Evolutionary conservation across 2,888 invertebrate genomes (phyloP), one percentile per base, ranked within the genome.

Genomic region (Alcis repandata): DNA sequence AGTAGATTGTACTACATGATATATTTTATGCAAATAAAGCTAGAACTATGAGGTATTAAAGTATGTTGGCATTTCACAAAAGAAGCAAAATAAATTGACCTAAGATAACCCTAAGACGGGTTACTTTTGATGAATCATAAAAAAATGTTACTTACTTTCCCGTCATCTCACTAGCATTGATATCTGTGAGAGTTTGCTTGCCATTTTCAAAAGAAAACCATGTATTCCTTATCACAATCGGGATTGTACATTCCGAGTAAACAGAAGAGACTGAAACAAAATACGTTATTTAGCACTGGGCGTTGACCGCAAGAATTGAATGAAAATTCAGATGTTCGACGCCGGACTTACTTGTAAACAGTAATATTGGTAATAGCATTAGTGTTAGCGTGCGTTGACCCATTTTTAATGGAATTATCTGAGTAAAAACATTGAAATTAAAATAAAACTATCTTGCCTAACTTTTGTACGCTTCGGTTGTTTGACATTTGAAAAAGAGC

Each of bases 151-250:
- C 70, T 77, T 86, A 93, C 94, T 91, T 94, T 73, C 94, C 94
- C 9, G 96, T 95, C 97, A 98, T 97, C 45, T 95, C 94, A 64
- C 95, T 95, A 0, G 96, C 96, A 89, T 98, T 96, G 58, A 98
- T 95, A 81, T 97, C 96, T 0, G 98, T 98, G 51, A 96, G 93
- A 0, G 97, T 97, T 77, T 97, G 97, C 77, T 94, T 94, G 10
- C 97, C 97, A 91, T 95, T 96, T 94, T 98, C 98, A 94, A 97
- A 96, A 2, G 98, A 98, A 89, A 98, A 98, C 98, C 98, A 98
- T 36, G 97, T 95, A 66, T 98, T 98, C 78, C 97, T 94, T 53
- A 98, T 87, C 49, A 97, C 95, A 70, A 95, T 82, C 32, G 98
- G 98, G 80, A 98, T 97, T 27, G 94, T 94, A 84, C 98, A 98